These are phyloP conservation scores for Hartigia nigra DNA, from an alignment of 2,888 invertebrate genomes.

Conservation along the genomic window DNA sequence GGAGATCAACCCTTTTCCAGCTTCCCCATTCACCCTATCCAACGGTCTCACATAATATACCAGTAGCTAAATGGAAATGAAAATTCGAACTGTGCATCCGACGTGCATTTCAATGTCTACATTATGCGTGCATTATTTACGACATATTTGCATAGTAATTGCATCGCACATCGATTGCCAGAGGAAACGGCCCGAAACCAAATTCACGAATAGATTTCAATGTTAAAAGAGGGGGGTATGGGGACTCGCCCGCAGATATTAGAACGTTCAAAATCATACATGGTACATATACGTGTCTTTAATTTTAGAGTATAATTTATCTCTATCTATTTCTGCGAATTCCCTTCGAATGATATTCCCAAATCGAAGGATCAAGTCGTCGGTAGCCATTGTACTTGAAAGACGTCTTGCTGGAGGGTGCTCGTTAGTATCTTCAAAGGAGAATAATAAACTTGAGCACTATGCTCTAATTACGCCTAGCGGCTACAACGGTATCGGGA, in stretches of 20 bases:
- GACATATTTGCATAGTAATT: background rate
- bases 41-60: background rate
- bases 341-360: background rate
- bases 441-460: constrained; percentile 48
- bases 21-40: background rate
- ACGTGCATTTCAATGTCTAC: background rate
- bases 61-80: background rate
- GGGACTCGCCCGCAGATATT: background rate
- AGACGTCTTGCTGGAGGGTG: constrained; percentile 24
- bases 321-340: background rate
- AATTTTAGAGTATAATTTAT: background rate
- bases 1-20: background rate
- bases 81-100: background rate
- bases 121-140: background rate
- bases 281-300: too few species aligned
- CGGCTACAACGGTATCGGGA: constrained; percentile 26
- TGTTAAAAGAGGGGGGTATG: background rate
- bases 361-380: background rate
- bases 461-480: constrained; percentile 48
- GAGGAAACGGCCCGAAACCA: background rate
- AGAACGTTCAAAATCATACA: background rate
- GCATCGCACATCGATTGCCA: background rate
- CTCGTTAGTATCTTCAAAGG: constrained; percentile 50
- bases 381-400: background rate
- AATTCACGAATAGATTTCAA: background rate